A percentile compares a stretch with the other conserved stretches of the same genome.
These are phyloP conservation scores for Brachyhypopomus gauderio DNA, from an alignment of 2,113 vertebrate species.

Conservation along the genomic window DNA sequence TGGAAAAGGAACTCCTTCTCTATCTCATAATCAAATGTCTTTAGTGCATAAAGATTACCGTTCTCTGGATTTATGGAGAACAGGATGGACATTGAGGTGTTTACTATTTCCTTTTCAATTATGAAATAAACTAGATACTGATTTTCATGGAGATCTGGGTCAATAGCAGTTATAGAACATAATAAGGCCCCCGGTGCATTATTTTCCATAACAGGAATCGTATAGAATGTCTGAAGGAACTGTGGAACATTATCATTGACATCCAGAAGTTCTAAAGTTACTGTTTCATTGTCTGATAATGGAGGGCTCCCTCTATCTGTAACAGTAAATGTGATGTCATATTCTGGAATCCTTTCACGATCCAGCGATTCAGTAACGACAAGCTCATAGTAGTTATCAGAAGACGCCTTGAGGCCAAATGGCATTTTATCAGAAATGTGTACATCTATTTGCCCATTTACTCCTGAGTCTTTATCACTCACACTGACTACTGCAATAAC, in stretches of 20 bases:
- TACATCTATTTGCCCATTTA: slow-evolving; percentile 69
- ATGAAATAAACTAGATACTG: slow-evolving; percentile 83
- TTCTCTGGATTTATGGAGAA: slow-evolving; percentile 81
- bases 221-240: slow-evolving; percentile 37
- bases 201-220: slow-evolving; percentile 39
- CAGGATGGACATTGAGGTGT: slow-evolving; percentile 80
- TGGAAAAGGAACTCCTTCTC: slow-evolving; percentile 70
- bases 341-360: slow-evolving; percentile 54
- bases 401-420: slow-evolving; percentile 44
- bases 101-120: slow-evolving; percentile 73
- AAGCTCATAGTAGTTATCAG: slow-evolving; percentile 56
- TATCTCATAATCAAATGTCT: slow-evolving; percentile 70
- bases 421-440: slow-evolving; percentile 48
- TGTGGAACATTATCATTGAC: slow-evolving; percentile 49
- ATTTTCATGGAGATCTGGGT: slow-evolving; percentile 68
- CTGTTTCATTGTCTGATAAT: slow-evolving; percentile 59
- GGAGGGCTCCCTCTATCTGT: slow-evolving; percentile 58
- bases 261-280: slow-evolving; percentile 54
- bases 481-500: slow-evolving; percentile 57
- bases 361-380: slow-evolving; percentile 57
- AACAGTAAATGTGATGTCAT: slow-evolving; percentile 59
- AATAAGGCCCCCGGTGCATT: slow-evolving; percentile 41
- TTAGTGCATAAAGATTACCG: slow-evolving; percentile 70
- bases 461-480: slow-evolving; percentile 60
- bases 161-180: slow-evolving; percentile 53